These are phyloP conservation scores for Scelioninae gen. 2 DNA, from an alignment of 2,888 invertebrate species.

Conservation along the genomic window DNA sequence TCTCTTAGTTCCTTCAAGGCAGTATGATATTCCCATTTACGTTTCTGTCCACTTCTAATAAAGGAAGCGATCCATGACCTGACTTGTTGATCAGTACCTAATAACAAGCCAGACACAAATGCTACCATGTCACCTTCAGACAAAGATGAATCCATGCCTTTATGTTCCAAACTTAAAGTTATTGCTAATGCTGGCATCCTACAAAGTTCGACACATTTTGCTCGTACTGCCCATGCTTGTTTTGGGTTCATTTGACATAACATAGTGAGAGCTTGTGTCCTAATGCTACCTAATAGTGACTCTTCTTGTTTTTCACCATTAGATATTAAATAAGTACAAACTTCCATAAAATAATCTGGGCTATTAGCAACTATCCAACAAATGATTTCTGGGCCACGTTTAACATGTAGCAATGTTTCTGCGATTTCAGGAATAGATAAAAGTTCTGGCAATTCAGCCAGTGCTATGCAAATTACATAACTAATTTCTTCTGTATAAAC, in stretches of 20 bases:
- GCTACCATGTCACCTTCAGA: conserved; percentile 81
- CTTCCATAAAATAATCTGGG: conserved; percentile 94
- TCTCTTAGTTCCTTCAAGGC: conserved; percentile 84
- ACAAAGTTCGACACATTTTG: conserved; percentile 92
- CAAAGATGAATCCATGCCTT: conserved; percentile 70
- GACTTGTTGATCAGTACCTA: conserved; percentile 93
- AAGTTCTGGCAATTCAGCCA: conserved; percentile 93
- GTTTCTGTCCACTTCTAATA: conserved; percentile 90
- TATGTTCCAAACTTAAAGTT: conserved; percentile 84
- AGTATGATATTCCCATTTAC: conserved; percentile 85
- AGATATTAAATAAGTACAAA: conserved; percentile 88
- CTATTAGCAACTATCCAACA: conserved; percentile 95
- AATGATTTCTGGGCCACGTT: conserved; percentile 92
- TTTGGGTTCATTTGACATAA: conserved; percentile 93
- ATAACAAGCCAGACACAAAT: conserved; percentile 90
- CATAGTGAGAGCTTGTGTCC: conserved; percentile 85
- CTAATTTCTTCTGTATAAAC: conserved; percentile 96
- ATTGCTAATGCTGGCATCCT: conserved; percentile 93
- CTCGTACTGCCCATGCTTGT: conserved; percentile 88
- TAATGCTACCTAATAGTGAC: conserved; percentile 84
- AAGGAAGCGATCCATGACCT: conserved; percentile 96
- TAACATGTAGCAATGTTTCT: conserved; percentile 92
- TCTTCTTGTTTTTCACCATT: conserved; percentile 94
- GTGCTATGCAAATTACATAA: conserved; percentile 94
- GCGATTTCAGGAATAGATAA: conserved; percentile 88